A percentile compares a stretch with the other conserved stretches of the same genome.
Evolutionary conservation across 2,113 vertebrate species (phyloP).

Genomic region (Sebastes fasciatus): DNA sequence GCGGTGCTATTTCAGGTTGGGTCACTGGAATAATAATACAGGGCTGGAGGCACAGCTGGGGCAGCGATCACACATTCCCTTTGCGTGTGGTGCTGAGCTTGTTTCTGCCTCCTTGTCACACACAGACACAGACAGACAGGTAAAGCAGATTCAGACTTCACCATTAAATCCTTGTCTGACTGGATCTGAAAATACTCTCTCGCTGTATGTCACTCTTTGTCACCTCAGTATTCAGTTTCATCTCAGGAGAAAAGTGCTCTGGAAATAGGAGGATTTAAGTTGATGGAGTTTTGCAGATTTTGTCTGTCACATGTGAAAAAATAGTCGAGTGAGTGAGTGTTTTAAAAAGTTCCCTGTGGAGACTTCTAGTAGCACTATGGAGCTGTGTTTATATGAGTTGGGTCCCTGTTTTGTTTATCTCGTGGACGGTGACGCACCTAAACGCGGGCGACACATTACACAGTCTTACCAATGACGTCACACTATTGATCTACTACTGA

Average conservation of each 20-base stretch:
- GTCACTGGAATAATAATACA: constrained; percentile 77
- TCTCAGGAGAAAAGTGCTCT: not conserved
- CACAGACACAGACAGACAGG: constrained; percentile 43
- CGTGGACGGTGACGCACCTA: not conserved
- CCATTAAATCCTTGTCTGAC: not conserved
- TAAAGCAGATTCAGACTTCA: constrained; percentile 13
- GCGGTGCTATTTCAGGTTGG: constrained; percentile 76
- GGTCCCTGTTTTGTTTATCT: not conserved
- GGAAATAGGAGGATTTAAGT: not conserved
- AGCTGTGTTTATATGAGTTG: not conserved
- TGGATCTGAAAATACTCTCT: not conserved
- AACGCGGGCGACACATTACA: not conserved
- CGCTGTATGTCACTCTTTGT: not conserved
- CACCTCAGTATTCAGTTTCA: not conserved
- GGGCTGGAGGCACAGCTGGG: constrained; percentile 52
- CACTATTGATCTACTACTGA: not conserved
- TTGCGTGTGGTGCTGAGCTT: constrained; percentile 57
- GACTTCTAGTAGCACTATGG: not conserved
- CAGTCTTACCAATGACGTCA: not conserved
- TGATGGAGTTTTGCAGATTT: not conserved
- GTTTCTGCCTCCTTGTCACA: constrained; percentile 68
- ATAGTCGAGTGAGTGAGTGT: not conserved
- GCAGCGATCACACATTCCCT: constrained; percentile 65
- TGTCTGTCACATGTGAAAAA: not conserved
- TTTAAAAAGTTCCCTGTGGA: not conserved